Percentiles rank a stretch among this genome's conserved stretches.
Evolutionary conservation across 2,888 invertebrate species (phyloP).

Genomic region (Apamea anceps): DNA sequence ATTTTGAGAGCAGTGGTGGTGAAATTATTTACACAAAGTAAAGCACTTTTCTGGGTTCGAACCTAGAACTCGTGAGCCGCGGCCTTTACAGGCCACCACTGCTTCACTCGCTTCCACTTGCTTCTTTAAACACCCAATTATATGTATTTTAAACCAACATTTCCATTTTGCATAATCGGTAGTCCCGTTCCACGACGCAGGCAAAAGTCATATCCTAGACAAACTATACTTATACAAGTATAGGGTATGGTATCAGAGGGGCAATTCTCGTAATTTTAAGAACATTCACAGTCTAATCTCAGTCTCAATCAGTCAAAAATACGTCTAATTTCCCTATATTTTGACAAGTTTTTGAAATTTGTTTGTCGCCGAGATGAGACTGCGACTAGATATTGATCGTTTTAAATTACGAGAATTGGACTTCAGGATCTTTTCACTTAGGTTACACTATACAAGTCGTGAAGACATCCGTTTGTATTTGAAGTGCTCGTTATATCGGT

Average conservation of each 20-base stretch:
- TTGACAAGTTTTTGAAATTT: too few relatives aligned
- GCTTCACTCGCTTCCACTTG: too few relatives aligned
- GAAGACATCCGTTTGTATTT: slow-evolving; percentile 25
- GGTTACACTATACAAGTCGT: slow-evolving; percentile 12
- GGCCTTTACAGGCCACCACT: too few relatives aligned
- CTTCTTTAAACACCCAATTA: too few relatives aligned
- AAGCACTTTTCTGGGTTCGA: background rate
- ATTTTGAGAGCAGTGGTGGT: background rate
- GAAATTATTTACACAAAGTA: background rate
- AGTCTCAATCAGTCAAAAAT: too few relatives aligned
- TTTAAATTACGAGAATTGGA: too few relatives aligned
- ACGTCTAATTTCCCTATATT: too few relatives aligned
- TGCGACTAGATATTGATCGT: too few relatives aligned
- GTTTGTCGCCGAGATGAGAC: too few relatives aligned
- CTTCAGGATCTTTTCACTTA: slow-evolving; percentile 16
- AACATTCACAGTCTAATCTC: too few relatives aligned
- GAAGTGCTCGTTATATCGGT: slow-evolving; percentile 41
- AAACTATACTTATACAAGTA: background rate
- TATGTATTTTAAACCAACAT: background rate
- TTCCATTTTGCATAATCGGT: slow-evolving; percentile 4
- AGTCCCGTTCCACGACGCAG: background rate
- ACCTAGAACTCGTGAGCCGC: background rate
- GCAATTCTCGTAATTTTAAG: too few relatives aligned
- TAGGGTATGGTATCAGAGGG: background rate
- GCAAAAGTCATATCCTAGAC: background rate